Percentiles rank a stretch among this genome's conserved stretches.
Evolutionary conservation across 2,797 vertebrate genomes (phyloP).

Genomic region (Anniella stebbinsi): DNA sequence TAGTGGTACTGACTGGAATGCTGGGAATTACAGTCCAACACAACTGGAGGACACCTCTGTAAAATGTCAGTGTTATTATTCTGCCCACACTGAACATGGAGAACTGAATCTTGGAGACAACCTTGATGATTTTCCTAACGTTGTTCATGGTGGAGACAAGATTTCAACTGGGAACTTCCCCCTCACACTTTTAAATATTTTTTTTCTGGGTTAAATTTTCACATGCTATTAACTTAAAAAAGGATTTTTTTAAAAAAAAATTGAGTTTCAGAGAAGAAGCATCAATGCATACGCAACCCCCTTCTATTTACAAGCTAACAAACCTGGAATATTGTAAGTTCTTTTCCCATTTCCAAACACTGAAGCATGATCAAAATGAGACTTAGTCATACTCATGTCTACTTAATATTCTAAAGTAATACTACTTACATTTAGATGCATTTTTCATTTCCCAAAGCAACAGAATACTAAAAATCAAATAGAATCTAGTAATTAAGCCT

Average conservation of each 20-base stretch:
- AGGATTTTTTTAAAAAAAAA: neutral
- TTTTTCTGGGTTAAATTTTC: neutral
- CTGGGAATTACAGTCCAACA: too few relatives aligned
- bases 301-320: neutral
- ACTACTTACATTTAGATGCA: neutral
- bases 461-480: neutral
- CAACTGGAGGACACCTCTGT: too few relatives aligned
- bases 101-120: too few relatives aligned
- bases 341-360: neutral
- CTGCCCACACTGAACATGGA: too few relatives aligned
- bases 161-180: neutral
- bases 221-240: neutral
- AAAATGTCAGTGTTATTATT: too few relatives aligned
- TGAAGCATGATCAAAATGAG: neutral
- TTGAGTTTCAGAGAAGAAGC: neutral
- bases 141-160: too few relatives aligned
- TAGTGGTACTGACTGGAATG: too few relatives aligned
- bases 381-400: neutral
- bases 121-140: too few relatives aligned
- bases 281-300: neutral
- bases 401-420: conserved; percentile 8
- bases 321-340: neutral
- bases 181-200: neutral
- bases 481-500: conserved; percentile 7
- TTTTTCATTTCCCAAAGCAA: neutral